Evolutionary conservation across 2,888 invertebrate species (phyloP).

Genomic region (Synergus laeviventris): DNA sequence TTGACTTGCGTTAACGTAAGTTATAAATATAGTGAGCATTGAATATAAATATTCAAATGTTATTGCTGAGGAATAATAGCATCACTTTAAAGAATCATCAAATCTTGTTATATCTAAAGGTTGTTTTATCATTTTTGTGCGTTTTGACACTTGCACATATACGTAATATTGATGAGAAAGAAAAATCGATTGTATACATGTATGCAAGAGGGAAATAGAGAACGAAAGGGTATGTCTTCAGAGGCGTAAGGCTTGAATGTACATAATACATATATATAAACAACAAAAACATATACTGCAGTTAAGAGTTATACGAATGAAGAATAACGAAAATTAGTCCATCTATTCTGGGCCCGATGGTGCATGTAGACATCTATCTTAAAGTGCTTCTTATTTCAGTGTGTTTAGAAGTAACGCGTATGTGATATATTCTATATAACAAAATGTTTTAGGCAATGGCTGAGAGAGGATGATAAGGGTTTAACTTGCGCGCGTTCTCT

Average conservation of each 20-base stretch:
- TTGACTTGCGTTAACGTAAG: constrained; percentile 20
- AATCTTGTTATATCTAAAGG: constrained; percentile 58
- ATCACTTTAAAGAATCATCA: constrained; percentile 43
- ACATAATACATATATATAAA: constrained; percentile 64
- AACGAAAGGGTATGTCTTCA: constrained; percentile 44
- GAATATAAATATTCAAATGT: constrained; percentile 23
- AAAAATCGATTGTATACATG: constrained; percentile 45
- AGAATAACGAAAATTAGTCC: constrained; percentile 66
- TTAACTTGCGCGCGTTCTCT: constrained; percentile 35
- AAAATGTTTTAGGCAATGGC: constrained; percentile 69
- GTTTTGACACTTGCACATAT: constrained; percentile 68
- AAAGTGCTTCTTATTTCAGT: constrained; percentile 77
- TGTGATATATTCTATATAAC: constrained; percentile 76
- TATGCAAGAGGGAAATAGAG: constrained; percentile 45
- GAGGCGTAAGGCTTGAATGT: constrained; percentile 66
- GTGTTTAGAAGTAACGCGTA: constrained; percentile 76
- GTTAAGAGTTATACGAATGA: constrained; percentile 66
- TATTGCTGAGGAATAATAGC: constrained; percentile 41
- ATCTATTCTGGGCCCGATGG: constrained; percentile 70
- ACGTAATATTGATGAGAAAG: constrained; percentile 62
- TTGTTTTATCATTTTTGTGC: constrained; percentile 65
- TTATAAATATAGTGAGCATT: constrained; percentile 8
- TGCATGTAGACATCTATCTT: constrained; percentile 75
- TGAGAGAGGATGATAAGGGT: constrained; percentile 44
- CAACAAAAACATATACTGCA: constrained; percentile 65